Conservation (phyloP, 35 echinoderm and acorn worm genomes). For the Antedon bifida region DNA sequence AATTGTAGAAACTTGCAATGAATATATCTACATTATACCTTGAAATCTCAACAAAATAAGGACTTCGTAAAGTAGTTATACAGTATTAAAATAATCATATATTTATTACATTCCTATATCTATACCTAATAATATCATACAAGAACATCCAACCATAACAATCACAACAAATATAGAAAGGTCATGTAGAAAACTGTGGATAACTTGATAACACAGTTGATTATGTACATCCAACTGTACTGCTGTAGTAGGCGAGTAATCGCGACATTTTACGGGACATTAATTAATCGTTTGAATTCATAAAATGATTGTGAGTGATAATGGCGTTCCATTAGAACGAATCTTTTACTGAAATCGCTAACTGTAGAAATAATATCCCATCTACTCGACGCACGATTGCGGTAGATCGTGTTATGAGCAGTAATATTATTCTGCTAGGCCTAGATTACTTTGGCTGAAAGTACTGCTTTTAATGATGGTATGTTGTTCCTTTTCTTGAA, state of each 20-base stretch:
- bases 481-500: background rate
- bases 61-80: no score
- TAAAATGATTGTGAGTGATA: background rate
- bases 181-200: no score
- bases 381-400: background rate
- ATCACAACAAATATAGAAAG: no score
- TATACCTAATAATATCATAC: no score
- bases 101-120: no score
- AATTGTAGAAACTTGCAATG: no score
- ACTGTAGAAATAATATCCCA: background rate
- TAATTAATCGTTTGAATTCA: background rate
- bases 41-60: no score
- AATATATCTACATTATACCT: no score
- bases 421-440: background rate
- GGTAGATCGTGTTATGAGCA: background rate
- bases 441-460: background rate
- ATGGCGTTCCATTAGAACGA: constrained; percentile 1
- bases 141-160: no score
- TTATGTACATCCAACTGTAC: no score
- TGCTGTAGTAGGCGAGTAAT: background rate
- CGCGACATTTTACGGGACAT: background rate
- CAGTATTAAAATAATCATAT: no score
- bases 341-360: background rate
- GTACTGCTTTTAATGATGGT: background rate
- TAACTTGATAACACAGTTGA: no score